Percentiles rank a stretch among this genome's conserved stretches.
Conservation (phyloP, 2,888 invertebrate genomes). For the Anaspis maculata region DNA sequence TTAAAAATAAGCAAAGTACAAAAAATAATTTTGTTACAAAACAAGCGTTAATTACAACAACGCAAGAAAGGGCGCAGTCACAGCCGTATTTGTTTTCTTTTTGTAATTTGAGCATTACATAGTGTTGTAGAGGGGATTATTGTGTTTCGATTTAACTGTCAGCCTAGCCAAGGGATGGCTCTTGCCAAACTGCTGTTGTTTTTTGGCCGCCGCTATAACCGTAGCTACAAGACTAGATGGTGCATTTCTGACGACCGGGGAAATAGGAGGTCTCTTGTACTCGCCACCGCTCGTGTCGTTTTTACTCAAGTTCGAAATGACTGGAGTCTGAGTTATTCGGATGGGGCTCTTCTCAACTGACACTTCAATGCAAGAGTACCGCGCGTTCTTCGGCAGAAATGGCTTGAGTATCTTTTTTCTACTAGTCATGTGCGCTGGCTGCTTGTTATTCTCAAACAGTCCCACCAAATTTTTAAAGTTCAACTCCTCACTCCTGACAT, state of each 20-base stretch:
- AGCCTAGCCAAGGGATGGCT: slow-evolving; percentile 87
- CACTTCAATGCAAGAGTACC: slow-evolving; percentile 37
- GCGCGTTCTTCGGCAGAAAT: slow-evolving; percentile 19
- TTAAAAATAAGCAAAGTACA: too few relatives aligned
- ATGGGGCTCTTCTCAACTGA: too few relatives aligned
- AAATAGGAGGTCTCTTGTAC: slow-evolving; percentile 12
- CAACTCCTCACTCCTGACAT: slow-evolving; percentile 54
- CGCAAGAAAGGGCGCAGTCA: slow-evolving; percentile 28
- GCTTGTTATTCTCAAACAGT: slow-evolving; percentile 53
- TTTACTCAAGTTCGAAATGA: slow-evolving; percentile 28
- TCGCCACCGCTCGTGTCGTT: slow-evolving; percentile 7
- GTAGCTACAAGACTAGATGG: slow-evolving; percentile 50
- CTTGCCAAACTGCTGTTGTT: slow-evolving; percentile 84
- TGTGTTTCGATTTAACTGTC: slow-evolving; percentile 67
- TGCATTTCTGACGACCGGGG: slow-evolving; percentile 15
- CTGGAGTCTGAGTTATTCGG: slow-evolving; percentile 25
- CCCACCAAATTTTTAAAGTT: slow-evolving; percentile 70
- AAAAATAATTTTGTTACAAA: too few relatives aligned
- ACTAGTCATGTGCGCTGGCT: slow-evolving; percentile 22
- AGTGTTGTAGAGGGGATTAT: slow-evolving; percentile 81
- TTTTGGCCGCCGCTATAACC: slow-evolving; percentile 56
- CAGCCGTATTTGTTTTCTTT: slow-evolving; percentile 26
- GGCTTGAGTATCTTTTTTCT: slow-evolving; percentile 18
- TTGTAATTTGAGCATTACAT: slow-evolving; percentile 55
- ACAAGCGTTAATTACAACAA: too few relatives aligned